Base-by-base conservation (phyloP, 1,140 invertebrate genomes). In the Hycleus phaleratus region DNA sequence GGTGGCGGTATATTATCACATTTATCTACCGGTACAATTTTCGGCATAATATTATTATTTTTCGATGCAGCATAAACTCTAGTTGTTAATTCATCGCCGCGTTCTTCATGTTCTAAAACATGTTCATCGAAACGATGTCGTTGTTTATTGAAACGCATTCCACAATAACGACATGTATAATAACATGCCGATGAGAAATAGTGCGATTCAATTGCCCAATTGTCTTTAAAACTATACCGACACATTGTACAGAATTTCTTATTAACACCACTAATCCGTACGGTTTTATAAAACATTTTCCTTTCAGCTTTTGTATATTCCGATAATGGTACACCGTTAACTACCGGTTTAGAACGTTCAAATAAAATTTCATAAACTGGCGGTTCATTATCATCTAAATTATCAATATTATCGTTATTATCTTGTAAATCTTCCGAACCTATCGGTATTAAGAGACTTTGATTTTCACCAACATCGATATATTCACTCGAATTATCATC, bases 131-230 rank as follows among this genome's bases (percentile, higher is more conserved):
- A 72, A 49, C 62, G 58, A 26, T 70, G 59, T 46, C 69, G 61
- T 46, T 72, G 68, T 32, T 72, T 72, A 43, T 74, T 74, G 52
- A 73, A 74, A 11, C 71, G 64, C 56, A 70, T 64, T 1, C 72
- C 72, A 46, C 72, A 74, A 54, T 68, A 72, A 24, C 65, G 57
- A 58, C 72, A 74, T 2, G 72, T 69, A 44, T 68, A 73, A 49
- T 64, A 60, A 46, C 72, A 74, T 25, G 65, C 64, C 8, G 60
- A 56, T 1, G 67, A 70, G 49, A 74, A 68, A 51, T 72, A 74
- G 55, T 74, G 72, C 4, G 61, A 64, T 46, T 74, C 72, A 5
- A 74, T 74, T 3, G 71, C 68, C 72, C 72, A 74, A 40, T 73
- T 74, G 49, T 74, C 72, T 51, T 73, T 74, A 48, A 73, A 74